These are phyloP conservation scores for Rhinogobius similis DNA, from an alignment of 2,113 vertebrate genomes.

Conservation along the genomic window DNA sequence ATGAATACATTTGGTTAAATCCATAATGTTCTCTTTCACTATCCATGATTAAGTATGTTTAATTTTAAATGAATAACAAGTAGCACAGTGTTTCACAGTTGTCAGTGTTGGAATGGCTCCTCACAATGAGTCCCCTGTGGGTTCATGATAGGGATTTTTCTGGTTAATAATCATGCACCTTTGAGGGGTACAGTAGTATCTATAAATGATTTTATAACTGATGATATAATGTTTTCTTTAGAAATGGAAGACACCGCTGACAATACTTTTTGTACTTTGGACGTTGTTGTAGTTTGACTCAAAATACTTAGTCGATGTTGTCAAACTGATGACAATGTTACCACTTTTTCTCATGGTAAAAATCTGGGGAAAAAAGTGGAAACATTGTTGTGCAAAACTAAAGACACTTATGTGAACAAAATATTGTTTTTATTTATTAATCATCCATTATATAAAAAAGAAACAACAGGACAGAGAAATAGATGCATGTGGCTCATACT, in stretches of 20 bases:
- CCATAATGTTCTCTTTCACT: background rate
- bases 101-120: no score
- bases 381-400: background rate
- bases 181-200: background rate
- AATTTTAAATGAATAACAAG: background rate
- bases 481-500: background rate
- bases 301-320: no score
- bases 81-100: background rate
- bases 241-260: background rate
- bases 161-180: background rate
- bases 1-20: background rate
- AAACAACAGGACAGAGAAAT: background rate
- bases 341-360: background rate
- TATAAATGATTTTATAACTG: background rate
- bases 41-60: background rate
- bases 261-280: background rate
- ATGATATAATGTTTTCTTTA: background rate
- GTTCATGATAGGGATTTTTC: background rate
- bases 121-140: background rate
- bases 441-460: background rate
- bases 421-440: conserved; percentile 38
- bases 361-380: background rate
- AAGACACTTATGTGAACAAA: conserved; percentile 31
- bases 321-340: no score
- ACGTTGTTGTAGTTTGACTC: background rate